phyloP scores from a whole-genome alignment of 2,113 vertebrate species.

The Acrocephalus arundinaceus region DNA sequence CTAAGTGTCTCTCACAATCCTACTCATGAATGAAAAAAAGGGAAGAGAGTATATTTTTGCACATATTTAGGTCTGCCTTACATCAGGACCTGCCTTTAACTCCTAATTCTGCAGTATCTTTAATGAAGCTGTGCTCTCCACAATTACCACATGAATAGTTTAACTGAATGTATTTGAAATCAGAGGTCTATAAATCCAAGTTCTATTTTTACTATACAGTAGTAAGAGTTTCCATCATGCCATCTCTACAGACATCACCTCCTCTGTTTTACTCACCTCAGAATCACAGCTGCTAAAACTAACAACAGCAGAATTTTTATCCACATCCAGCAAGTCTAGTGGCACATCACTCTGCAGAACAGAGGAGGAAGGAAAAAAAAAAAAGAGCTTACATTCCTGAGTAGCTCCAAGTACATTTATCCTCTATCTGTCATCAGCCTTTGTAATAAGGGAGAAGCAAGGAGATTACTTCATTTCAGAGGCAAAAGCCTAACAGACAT shows the following conservation, averaged over 20 bases:
- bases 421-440: neutral
- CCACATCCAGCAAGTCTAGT: conserved; percentile 93
- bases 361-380: neutral
- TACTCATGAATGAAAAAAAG: neutral
- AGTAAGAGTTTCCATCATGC: neutral
- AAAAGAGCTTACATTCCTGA: neutral
- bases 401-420: neutral
- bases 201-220: neutral
- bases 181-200: neutral
- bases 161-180: neutral
- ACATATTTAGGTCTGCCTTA: neutral
- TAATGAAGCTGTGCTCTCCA: neutral
- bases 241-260: neutral
- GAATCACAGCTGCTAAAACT: conserved; percentile 97
- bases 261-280: conserved; percentile 80
- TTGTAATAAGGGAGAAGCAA: neutral
- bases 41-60: neutral
- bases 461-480: neutral
- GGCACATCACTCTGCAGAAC: conserved; percentile 90
- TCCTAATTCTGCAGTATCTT: neutral
- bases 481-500: neutral
- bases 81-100: neutral
- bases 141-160: neutral
- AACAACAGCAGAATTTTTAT: conserved; percentile 97
- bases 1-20: neutral